These are phyloP conservation scores for Cyclargus thomasi DNA, from an alignment of 1,140 invertebrate genomes.

Conservation along the genomic window DNA sequence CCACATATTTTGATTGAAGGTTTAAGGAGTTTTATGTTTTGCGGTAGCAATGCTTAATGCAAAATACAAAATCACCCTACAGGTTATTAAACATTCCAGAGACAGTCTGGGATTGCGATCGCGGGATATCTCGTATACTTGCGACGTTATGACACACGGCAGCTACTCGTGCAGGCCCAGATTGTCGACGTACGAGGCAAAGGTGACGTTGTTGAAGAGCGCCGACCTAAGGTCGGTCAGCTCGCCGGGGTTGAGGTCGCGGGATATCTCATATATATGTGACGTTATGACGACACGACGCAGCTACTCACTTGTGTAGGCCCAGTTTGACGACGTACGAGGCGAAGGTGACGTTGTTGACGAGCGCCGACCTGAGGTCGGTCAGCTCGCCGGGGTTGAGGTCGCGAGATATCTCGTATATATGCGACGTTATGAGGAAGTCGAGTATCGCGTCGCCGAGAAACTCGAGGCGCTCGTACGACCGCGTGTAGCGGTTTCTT, in stretches of 20 bases:
- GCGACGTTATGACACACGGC: slow-evolving; percentile 76
- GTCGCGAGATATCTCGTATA: slow-evolving; percentile 84
- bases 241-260: slow-evolving; percentile 84
- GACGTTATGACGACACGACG: slow-evolving; percentile 84
- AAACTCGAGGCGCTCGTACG: slow-evolving; percentile 96
- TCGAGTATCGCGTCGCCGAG: slow-evolving; percentile 97
- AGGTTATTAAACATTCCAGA: no score
- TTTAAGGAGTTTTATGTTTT: no score
- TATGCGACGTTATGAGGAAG: slow-evolving; percentile 91
- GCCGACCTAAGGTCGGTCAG: slow-evolving; percentile 95
- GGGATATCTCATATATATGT: slow-evolving; percentile 87
- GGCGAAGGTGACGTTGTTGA: slow-evolving; percentile 97
- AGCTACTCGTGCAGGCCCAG: slow-evolving; percentile 83
- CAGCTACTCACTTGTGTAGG: slow-evolving; percentile 79
- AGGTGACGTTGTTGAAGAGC: slow-evolving; percentile 96
- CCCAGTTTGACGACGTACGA: slow-evolving; percentile 90
- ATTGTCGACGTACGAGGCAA: slow-evolving; percentile 92
- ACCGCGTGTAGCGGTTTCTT: slow-evolving; percentile 89
- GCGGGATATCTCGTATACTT: slow-evolving; percentile 86
- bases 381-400: slow-evolving; percentile 90
- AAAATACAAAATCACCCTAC: no score
- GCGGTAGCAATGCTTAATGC: no score
- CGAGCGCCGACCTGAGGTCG: slow-evolving; percentile 93
- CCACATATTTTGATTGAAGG: no score
- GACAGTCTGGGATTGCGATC: slow-evolving; percentile 87